Conservation (phyloP, 1,140 invertebrate genomes). For the Cydia amplana region DNA sequence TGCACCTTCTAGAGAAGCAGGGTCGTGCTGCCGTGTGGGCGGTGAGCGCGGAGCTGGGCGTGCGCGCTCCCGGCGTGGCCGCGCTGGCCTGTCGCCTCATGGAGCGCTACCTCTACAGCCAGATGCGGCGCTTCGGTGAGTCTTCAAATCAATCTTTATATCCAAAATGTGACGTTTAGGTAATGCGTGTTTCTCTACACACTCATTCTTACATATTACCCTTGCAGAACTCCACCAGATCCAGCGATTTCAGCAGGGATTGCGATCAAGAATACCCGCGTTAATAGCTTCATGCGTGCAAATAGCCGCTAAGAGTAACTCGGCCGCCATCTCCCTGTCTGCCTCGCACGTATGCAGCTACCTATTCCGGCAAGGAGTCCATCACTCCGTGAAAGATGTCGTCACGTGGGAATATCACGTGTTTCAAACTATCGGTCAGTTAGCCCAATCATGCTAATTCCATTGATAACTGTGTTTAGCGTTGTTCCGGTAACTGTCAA, state of each 20-base stretch:
- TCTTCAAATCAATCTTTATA: not conserved
- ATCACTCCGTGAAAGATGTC: constrained; percentile 41
- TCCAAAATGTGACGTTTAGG: not conserved
- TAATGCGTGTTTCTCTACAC: no score
- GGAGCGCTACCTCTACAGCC: constrained; percentile 41
- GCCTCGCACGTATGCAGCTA: constrained; percentile 32
- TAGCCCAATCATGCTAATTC: not conserved
- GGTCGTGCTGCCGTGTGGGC: constrained; percentile 42
- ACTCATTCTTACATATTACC: not conserved
- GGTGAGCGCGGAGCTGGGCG: constrained; percentile 39
- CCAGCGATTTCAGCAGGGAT: constrained; percentile 31
- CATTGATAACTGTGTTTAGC: not conserved
- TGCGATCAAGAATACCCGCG: constrained; percentile 36
- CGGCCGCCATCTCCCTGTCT: constrained; percentile 28
- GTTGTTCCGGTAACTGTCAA: constrained; percentile 3
- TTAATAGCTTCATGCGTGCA: constrained; percentile 44
- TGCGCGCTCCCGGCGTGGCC: constrained; percentile 41
- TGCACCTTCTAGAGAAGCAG: constrained; percentile 34
- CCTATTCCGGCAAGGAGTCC: constrained; percentile 38
- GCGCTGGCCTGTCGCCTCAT: constrained; percentile 48
- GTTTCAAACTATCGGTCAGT: constrained; percentile 43
- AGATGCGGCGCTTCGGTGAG: constrained; percentile 19
- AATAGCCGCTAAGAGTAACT: constrained; percentile 49
- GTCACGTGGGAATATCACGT: constrained; percentile 43
- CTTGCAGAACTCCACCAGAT: constrained; percentile 36